Conservation (phyloP, 2,888 invertebrate species). For the Phytoseiulus persimilis region DNA sequence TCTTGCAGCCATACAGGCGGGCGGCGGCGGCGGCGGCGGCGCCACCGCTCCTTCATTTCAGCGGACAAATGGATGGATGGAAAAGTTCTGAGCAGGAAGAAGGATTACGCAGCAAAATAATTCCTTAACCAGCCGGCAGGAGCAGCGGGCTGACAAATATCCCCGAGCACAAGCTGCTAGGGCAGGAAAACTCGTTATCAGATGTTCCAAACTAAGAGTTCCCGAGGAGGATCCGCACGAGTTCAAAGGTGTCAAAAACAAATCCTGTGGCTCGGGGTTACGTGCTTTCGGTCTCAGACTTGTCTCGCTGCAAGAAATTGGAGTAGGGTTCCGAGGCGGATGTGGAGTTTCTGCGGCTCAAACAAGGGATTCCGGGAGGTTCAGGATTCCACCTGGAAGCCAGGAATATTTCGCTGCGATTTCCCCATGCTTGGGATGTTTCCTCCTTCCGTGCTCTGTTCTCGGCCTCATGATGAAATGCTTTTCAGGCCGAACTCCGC, state of each 20-base stretch:
- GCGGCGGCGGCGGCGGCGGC: not conserved
- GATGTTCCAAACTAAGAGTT: not conserved
- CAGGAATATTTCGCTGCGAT: too few relatives aligned
- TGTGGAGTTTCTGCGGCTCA: not conserved
- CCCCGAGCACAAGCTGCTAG: not conserved
- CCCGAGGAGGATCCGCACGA: not conserved
- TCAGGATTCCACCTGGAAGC: too few relatives aligned
- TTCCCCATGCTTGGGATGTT: too few relatives aligned
- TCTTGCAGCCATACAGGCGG: not conserved
- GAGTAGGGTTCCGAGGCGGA: not conserved
- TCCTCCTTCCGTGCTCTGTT: too few relatives aligned
- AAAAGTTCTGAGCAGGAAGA: not conserved
- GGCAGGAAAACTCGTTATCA: not conserved
- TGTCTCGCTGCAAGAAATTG: not conserved
- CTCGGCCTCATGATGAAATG: too few relatives aligned
- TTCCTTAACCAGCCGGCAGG: not conserved
- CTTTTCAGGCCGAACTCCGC: too few relatives aligned
- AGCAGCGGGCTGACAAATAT: not conserved
- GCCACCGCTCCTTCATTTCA: not conserved
- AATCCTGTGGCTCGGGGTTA: not conserved
- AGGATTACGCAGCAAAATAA: conserved; percentile 5
- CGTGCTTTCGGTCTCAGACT: not conserved
- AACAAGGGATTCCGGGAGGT: not conserved
- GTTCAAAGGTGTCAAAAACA: not conserved
- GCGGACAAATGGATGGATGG: not conserved